Base-by-base conservation (phyloP, 1,140 invertebrate species). In the Saxidomus purpurata region DNA sequence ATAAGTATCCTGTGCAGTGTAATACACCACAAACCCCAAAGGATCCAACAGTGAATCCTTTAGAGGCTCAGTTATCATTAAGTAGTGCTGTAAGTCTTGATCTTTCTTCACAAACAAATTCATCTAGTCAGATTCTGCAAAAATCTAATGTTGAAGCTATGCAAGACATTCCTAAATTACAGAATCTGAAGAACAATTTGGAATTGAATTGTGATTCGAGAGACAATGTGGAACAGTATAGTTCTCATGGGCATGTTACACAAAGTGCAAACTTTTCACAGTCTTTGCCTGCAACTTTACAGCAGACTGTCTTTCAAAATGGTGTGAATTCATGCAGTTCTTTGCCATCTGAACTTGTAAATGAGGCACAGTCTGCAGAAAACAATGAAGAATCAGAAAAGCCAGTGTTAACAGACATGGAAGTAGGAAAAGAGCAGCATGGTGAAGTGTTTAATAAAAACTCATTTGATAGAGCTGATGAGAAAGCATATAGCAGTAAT, bases 1-100 rank as follows among this genome's bases (percentile, higher is more conserved):
- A 88, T 52, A 88, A 88, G 63, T 81, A 80, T 49, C 77, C 86
- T 71, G 76, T 88, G 19, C 86, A 88, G 49, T 88, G 86, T 81
- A 88, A 88, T 38, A 88, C 86, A 19, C 86, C 86, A 28, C 86
- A 88, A 31, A 80, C 86, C 36, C 86, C 86, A 28, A 88, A 88
- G 38, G 86, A 88, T 13, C 61, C 86, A 19, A 69, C 76, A 22
- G 43, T 69, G 8, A 80, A 79, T 38, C 76, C 86, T 0, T 67
- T 88, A 67, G 76, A 88, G n/a, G n/a, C 52, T 17, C 71, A 87
- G 74, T 63, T 87, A 28, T 71, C 49, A 2, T 0, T 63, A 47
- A 34, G 31, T 38, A 76, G 76, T 61, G 49, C 19, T 8, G 49
- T 1, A 17, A 34, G 15, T n/a, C 15, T 34, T 47, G 3, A 34